Base-by-base conservation (phyloP, 2,113 vertebrate species). In the Rhegmatorhina hoffmannsi region DNA sequence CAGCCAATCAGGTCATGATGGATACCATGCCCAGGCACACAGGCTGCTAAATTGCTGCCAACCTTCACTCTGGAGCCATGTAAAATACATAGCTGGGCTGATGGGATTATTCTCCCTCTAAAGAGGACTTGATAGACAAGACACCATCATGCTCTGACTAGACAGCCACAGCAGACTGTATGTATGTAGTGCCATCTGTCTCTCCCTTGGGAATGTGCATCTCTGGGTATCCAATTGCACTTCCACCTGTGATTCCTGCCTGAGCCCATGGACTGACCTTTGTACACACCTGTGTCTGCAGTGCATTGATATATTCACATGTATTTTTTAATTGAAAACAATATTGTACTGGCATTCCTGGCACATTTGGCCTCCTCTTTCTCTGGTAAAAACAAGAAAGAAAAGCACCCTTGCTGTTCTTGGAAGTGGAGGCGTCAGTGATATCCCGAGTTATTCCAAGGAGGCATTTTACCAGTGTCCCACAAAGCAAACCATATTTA, bases 301-400 rank as follows among this genome's bases (percentile, higher is more conserved):
- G 17, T 14, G 3, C n/a, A n/a, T 10, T 7, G 12, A 31, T 29
- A 47, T 0, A 2, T 8, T 68, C 12, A 59, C 1, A 3, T 26
- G 12, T 19, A 5, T 43, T 10, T 50, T 72, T 69, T 36, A 69
- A 90, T 16, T n/a, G 43, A 63, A 67, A 67, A 4, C 66, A 25
- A 8, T 33, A 4, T 18, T 86, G 60, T 43, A 19, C 21, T 89
- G 29, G 13, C 23, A 36, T 49, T 70, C 29, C 29, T 28, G 24
- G 17, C 13, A 38, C 9, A 9, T 78, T 62, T 76, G 21, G 5
- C 11, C 9, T 33, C 31, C 23, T 56, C 28, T 18, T 23, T 76
- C 31, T 50, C 60, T 43, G 19, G 47, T 13, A 5, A 62, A 62
- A 75, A 62, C 17, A 19, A n/a, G 24, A 31, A 46, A 29, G 15